phyloP scores from a whole-genome alignment of 2,113 vertebrate species.

The Sarotherodon lohbergeri region DNA sequence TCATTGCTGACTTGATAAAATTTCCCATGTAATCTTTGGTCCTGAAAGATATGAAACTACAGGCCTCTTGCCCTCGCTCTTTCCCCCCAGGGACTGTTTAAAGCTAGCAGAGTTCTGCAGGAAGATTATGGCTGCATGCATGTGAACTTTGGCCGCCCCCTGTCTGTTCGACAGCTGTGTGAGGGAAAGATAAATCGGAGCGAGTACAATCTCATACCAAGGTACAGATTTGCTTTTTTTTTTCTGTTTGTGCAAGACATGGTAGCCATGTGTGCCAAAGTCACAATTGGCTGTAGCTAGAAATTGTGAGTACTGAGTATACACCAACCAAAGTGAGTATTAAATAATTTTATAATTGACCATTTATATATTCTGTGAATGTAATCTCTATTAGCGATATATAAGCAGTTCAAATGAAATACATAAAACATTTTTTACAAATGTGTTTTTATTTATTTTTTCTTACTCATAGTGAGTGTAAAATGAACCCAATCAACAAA shows the following conservation, averaged over 20 bases:
- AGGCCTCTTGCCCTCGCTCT: neutral
- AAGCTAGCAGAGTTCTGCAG: slow-evolving; percentile 84
- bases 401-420: neutral
- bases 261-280: neutral
- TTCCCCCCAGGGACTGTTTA: slow-evolving; percentile 81
- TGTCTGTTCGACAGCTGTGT: slow-evolving; percentile 85
- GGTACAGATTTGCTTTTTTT: slow-evolving; percentile 64
- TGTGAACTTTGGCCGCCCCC: slow-evolving; percentile 82
- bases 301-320: neutral
- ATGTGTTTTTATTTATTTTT: neutral
- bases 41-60: neutral
- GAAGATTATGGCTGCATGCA: slow-evolving; percentile 89
- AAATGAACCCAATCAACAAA: neutral
- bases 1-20: neutral
- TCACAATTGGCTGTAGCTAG: neutral
- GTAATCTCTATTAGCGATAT: neutral
- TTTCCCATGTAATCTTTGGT: neutral
- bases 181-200: slow-evolving; percentile 76
- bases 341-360: neutral
- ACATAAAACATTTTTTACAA: neutral
- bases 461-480: neutral
- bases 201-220: slow-evolving; percentile 85
- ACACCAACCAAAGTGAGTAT: neutral
- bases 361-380: neutral
- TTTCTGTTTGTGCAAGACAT: neutral